Base-by-base conservation (phyloP, 2,888 invertebrate genomes). In the Abrostola tripartita region DNA sequence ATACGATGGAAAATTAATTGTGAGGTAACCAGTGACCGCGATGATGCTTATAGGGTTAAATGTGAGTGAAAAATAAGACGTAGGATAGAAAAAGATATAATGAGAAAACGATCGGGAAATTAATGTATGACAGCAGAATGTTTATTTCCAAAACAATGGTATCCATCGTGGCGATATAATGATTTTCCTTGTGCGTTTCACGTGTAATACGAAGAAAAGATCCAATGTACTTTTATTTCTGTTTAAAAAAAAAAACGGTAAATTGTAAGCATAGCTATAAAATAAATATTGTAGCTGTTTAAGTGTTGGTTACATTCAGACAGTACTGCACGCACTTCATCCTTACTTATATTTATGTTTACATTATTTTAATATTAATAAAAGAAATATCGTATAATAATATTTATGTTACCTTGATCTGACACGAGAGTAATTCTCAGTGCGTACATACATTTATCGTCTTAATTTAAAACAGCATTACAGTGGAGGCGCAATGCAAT, bases 381-480 rank as follows among this genome's bases (percentile, higher is more conserved):
- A 56, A 61, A 44, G 51, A 61, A 55, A 60, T 24, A 52, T 52
- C 5, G 9, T 67, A 60, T 69, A 52, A 66, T 41, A 44, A 50
- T 61, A 41, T 49, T 38, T 41, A 52, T 42, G 11, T 5, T 24
- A 47, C 68, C 56, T 54, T 37, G 8, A 51, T 14, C 40, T 47
- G 51, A 47, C 2, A 41, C 5, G 14, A 12, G 11, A 52, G 41
- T 11, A 24, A 24, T 24, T 24, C 24, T 24, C n/a, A 49, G 51
- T 53, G 42, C 42, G 54, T 37, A 40, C 38, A 52, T 65, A 41
- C 14, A 54, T 52, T 5, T 40, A 14, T 40, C 51, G 47, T 40
- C 9, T 50, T 51, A 57, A 68, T 59, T 56, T 44, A 56, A 49
- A 37, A n/a, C 12, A 37, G 50, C 14, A 35, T 36, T 50, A 50